Evolutionary conservation across 2,797 vertebrate species (phyloP).

Genomic region (Hyperoplus lanceolatus): DNA sequence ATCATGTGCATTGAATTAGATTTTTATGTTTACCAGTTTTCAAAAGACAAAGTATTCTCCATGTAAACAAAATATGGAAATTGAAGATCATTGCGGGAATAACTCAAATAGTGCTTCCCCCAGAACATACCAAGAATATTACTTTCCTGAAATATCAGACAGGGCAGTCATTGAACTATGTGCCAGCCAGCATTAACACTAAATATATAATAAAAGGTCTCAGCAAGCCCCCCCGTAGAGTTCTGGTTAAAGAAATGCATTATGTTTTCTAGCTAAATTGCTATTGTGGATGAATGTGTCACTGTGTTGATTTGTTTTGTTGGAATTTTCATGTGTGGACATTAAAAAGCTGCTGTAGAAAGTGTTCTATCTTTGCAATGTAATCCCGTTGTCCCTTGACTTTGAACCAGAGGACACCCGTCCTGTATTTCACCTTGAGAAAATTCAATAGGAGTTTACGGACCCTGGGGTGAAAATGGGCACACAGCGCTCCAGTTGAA

Average conservation of each 20-base stretch:
- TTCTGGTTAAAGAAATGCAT: conserved; percentile 1
- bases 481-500: conserved; percentile 59
- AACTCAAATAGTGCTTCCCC: not conserved
- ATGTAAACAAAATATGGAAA: not conserved
- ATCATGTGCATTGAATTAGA: conserved; percentile 13
- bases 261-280: conserved; percentile 6
- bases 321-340: conserved; percentile 11
- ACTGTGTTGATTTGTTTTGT: not conserved
- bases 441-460: conserved; percentile 55
- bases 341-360: conserved; percentile 1
- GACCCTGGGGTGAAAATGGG: conserved; percentile 68
- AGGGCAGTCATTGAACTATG: not conserved
- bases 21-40: conserved; percentile 28
- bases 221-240: conserved; percentile 13
- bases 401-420: conserved; percentile 40
- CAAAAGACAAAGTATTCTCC: not conserved
- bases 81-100: not conserved
- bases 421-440: conserved; percentile 75
- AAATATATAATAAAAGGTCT: conserved; percentile 5
- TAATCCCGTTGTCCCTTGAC: conserved; percentile 1
- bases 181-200: conserved; percentile 1
- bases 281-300: not conserved
- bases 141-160: not conserved
- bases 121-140: conserved; percentile 4
- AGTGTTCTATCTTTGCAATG: conserved; percentile 2